Evolutionary conservation across 2,797 vertebrate species (phyloP).

Genomic region (Myripristis jacobus): DNA sequence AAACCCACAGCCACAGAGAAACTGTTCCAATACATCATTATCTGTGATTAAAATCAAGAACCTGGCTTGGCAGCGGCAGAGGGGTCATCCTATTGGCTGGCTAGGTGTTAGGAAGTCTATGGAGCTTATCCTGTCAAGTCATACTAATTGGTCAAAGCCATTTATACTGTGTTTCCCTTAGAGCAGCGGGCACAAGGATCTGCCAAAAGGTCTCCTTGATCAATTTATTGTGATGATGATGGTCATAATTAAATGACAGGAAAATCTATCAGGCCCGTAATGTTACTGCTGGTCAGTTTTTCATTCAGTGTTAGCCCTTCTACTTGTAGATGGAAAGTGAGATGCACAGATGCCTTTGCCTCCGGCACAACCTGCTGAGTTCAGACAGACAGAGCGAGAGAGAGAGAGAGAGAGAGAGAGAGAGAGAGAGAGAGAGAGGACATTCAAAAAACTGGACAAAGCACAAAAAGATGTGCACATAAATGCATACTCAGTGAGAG

Average conservation of each 20-base stretch:
- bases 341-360: no score
- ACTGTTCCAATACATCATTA: conserved; percentile 72
- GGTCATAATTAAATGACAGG: no score
- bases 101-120: conserved; percentile 30
- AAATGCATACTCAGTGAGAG: neutral
- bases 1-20: conserved; percentile 18
- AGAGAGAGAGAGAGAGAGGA: neutral
- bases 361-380: neutral
- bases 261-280: neutral
- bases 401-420: neutral
- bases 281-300: neutral
- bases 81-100: conserved; percentile 11
- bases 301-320: neutral
- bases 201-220: conserved; percentile 1
- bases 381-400: neutral
- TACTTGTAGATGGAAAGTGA: no score
- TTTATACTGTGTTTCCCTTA: neutral
- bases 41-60: conserved; percentile 78
- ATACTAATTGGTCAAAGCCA: conserved; percentile 1
- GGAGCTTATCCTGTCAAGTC: conserved; percentile 14
- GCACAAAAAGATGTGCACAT: neutral
- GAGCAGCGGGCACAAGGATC: neutral
- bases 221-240: neutral
- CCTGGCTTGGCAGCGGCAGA: conserved; percentile 39
- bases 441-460: neutral